Base-by-base conservation (phyloP, 2,797 vertebrate genomes). In the Premnoplex brunnescens region DNA sequence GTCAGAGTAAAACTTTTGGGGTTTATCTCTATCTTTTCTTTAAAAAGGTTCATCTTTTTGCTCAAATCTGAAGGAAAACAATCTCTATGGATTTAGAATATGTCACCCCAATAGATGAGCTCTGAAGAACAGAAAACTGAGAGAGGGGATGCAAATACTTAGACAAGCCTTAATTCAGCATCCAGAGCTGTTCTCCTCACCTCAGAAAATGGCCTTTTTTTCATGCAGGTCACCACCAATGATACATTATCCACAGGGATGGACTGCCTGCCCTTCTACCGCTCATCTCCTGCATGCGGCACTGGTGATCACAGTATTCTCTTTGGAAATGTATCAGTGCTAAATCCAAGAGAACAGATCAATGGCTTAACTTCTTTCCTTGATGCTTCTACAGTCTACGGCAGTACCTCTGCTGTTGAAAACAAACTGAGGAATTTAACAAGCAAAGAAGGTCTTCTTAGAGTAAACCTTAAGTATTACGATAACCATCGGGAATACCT, bases 371-470 rank as follows among this genome's bases (percentile, higher is more conserved):
- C 99, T 12, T 99, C 99, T 7, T 99, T 99, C 97, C 98, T 99
- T 1, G 99, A 99, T 12, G 99, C 99, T 7, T 99, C 99, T 9
- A 98, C 98, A 0, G 98, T 99, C 48, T 99, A 99, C 1, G 98
- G 99, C 78, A 98, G 98, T 95, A 98, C 97, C 5, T 85, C 92
- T 5, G 95, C 95, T 6, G 3, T 93, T 12, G 97, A 98, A 96
- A 96, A 67, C 80, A 96, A 90, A 87, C 96, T 99, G 32, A 98
- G 98, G 56, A 98, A 99, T 96, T 96, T 98, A 75, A 96, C 97
- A 14, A 98, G 98, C 30, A 24, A 94, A 1, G 98, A 97, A 37
- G 99, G 99, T 37, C 98, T 98, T 93, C 98, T 99, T 6, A 96
- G 96, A 19, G 94, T 99, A 71, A 99, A 99, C 20, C 0, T 26